Evolutionary conservation across 2,797 vertebrate species (phyloP), one percentile per base, ranked within the genome.

Genomic region (Hoplostethus atlanticus): DNA sequence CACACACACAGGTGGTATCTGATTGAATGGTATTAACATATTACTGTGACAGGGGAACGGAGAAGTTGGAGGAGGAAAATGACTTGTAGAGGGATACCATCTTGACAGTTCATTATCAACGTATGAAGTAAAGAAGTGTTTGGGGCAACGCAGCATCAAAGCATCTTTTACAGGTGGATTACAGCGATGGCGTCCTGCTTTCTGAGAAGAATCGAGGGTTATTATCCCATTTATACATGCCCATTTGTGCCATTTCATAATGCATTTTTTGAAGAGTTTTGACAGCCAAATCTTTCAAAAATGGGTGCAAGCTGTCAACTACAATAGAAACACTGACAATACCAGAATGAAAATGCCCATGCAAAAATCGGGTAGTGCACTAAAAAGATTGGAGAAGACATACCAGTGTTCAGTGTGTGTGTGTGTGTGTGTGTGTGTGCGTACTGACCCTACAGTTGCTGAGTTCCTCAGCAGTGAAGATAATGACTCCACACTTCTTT

Each of bases 401-500:
- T 21, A 21, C 21, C 21, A 21, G 21, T 21, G 21, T 21, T 21
- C 21, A 21, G 28, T 25, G 40, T 17, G 53, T 44, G 42, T 47
- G 28, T 58, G 63, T 30, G 17, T 51, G 65, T 25, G 40, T 50
- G 34, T 38, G 31, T 25, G 34, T 73, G 65, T 57, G 44, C 61
- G 38, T 75, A 95, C 97, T 96, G 81, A 98, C 97, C 94, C 97
- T 95, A 85, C 97, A 98, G 90, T 98, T 98, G 93, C 97, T 97
- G 82, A 98, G 96, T 77, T 98, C 97, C 87, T 98, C 97, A 0
- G 96, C 97, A 48, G 87, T 76, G 65, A 95, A 88, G 85, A 94
- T 93, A 91, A 95, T 95, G 89, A 88, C 83, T 76, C 94, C 94
- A 84, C 93, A 95, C 84, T 94, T 95, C 87, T 95, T 95, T 53